Evolutionary conservation across 2,113 vertebrate species (phyloP).

Genomic region (Salvelinus alpinus): DNA sequence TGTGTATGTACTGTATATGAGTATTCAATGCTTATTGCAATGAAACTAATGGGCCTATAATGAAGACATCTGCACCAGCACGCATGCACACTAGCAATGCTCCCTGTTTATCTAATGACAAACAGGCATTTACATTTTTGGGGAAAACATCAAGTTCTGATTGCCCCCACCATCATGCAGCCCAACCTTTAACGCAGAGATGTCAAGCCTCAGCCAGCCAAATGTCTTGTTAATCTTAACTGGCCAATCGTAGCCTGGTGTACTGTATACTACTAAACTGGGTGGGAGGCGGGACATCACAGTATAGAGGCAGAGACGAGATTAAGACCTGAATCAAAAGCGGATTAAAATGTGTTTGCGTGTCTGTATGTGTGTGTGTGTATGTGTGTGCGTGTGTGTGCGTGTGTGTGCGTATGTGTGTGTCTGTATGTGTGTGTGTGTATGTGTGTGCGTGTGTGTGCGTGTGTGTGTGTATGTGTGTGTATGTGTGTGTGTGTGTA

Average conservation of each 20-base stretch:
- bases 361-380: constrained; percentile 12
- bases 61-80: constrained; percentile 55
- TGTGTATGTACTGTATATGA: constrained; percentile 31
- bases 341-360: constrained; percentile 50
- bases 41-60: constrained; percentile 60
- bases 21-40: constrained; percentile 55
- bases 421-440: not conserved
- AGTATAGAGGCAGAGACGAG: constrained; percentile 59
- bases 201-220: constrained; percentile 3
- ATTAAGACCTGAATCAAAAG: constrained; percentile 68
- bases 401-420: not conserved
- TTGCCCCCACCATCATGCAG: constrained; percentile 24
- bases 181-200: constrained; percentile 8
- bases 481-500: not conserved
- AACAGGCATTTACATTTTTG: constrained; percentile 52
- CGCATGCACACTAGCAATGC: constrained; percentile 51
- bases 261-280: constrained; percentile 44
- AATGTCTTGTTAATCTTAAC: not conserved
- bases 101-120: constrained; percentile 49
- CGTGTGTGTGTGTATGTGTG: not conserved
- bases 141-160: constrained; percentile 42
- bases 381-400: constrained; percentile 5
- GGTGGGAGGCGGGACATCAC: constrained; percentile 61
- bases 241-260: not conserved
- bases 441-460: not conserved